Evolutionary conservation across 2,113 vertebrate genomes (phyloP).

Genomic region (Perca flavescens): DNA sequence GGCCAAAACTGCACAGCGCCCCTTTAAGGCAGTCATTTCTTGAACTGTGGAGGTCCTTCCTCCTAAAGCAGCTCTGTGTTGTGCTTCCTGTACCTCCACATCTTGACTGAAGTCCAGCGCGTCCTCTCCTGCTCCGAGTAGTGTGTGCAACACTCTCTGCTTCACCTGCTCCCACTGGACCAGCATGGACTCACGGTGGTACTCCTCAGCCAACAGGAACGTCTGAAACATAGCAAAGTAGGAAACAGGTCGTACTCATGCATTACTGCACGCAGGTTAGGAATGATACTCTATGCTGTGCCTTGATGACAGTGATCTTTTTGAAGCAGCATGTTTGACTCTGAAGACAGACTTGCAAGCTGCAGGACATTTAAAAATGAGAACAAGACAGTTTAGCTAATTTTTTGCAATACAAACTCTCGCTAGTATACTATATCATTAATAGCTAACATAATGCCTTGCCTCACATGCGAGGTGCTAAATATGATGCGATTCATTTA

Average conservation of each 20-base stretch:
- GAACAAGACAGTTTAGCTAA: background rate
- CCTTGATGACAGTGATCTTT: background rate
- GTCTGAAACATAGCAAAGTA: constrained; percentile 84
- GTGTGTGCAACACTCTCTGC: constrained; percentile 95
- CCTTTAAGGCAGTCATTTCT: too few species aligned
- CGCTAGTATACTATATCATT: background rate
- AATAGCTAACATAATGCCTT: background rate
- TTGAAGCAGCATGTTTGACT: background rate
- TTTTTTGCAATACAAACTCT: background rate
- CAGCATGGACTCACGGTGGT: constrained; percentile 98
- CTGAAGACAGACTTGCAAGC: too few species aligned
- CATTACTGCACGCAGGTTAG: background rate
- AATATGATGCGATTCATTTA: background rate
- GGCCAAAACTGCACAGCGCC: too few species aligned
- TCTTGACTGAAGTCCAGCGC: constrained; percentile 97
- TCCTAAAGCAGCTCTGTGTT: background rate
- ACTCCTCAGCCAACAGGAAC: constrained; percentile 96
- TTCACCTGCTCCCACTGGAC: constrained; percentile 99
- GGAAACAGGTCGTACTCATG: background rate
- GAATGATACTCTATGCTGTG: too few species aligned
- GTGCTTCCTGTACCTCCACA: constrained; percentile 87
- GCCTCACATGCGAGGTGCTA: background rate
- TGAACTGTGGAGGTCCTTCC: background rate
- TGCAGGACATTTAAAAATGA: background rate
- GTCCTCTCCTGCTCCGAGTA: constrained; percentile 97